Conservation (phyloP, 2,113 vertebrate genomes). For the Carassius gibelio region DNA sequence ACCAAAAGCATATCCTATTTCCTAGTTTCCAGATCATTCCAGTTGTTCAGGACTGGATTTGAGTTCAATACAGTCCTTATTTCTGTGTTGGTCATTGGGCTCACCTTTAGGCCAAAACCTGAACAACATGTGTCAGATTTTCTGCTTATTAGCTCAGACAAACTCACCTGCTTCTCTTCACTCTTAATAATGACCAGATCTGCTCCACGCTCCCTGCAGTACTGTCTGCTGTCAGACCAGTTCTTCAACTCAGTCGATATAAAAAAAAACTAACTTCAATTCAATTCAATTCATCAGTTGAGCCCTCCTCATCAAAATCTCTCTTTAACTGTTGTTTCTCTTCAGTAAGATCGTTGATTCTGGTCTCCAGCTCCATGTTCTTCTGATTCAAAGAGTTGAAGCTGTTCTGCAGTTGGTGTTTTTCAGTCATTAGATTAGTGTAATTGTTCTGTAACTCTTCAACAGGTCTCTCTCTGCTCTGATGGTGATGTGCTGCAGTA, state of each 20-base stretch:
- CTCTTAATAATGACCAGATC: conserved; percentile 9
- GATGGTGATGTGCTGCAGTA: not conserved
- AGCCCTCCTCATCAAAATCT: no score
- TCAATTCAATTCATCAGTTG: no score
- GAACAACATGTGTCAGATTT: not conserved
- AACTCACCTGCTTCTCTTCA: conserved; percentile 19
- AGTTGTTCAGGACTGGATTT: not conserved
- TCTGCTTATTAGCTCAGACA: not conserved
- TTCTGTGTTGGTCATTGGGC: not conserved
- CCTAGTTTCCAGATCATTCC: not conserved
- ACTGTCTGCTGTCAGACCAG: not conserved
- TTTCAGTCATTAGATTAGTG: not conserved
- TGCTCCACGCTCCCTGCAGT: not conserved
- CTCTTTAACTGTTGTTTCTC: no score
- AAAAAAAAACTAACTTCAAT: no score
- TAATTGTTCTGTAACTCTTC: not conserved
- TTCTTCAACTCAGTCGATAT: not conserved
- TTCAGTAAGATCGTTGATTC: no score
- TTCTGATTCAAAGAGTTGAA: not conserved
- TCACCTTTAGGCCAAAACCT: not conserved
- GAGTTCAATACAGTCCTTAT: not conserved
- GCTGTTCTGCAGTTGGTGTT: not conserved
- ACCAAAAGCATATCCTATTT: not conserved
- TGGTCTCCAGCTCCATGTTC: not conserved
- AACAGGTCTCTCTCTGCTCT: conserved; percentile 1